Evolutionary conservation across 2,888 invertebrate genomes (phyloP).

Genomic region (Ormyrus labotus): DNA sequence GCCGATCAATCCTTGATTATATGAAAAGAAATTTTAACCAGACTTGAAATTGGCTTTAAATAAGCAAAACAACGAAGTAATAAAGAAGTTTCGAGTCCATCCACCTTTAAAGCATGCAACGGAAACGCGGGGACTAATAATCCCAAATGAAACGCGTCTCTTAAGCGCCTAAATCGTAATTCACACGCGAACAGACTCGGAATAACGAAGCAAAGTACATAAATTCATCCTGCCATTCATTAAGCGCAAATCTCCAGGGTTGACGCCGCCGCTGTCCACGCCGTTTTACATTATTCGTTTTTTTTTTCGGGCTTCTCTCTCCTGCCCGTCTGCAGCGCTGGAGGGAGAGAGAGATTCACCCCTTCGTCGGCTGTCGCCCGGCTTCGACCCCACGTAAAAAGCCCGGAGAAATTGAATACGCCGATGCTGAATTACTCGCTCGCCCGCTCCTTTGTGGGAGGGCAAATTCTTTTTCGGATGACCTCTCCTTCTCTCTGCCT

Average conservation of each 20-base stretch:
- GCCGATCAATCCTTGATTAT: too few species aligned
- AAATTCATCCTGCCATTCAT: slow-evolving; percentile 1
- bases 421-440: slow-evolving; percentile 1
- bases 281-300: slow-evolving; percentile 1
- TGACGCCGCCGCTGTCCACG: not conserved
- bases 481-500: slow-evolving; percentile 42
- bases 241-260: not conserved
- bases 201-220: slow-evolving; percentile 31
- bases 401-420: slow-evolving; percentile 38
- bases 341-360: not conserved
- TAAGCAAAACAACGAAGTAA: too few species aligned
- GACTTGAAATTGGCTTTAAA: too few species aligned
- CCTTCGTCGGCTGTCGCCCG: slow-evolving; percentile 4
- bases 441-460: not conserved
- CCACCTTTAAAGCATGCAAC: too few species aligned
- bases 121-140: too few species aligned
- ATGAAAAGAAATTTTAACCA: too few species aligned
- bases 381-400: not conserved
- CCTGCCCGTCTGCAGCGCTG: not conserved
- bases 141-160: too few species aligned
- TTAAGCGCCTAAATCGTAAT: too few species aligned
- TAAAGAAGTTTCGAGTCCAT: too few species aligned
- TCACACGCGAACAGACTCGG: not conserved
- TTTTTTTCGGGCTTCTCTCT: not conserved
- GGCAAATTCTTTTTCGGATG: slow-evolving; percentile 13